phyloP scores from a whole-genome alignment of 2,113 vertebrate genomes.

The Okapia johnstoni region DNA sequence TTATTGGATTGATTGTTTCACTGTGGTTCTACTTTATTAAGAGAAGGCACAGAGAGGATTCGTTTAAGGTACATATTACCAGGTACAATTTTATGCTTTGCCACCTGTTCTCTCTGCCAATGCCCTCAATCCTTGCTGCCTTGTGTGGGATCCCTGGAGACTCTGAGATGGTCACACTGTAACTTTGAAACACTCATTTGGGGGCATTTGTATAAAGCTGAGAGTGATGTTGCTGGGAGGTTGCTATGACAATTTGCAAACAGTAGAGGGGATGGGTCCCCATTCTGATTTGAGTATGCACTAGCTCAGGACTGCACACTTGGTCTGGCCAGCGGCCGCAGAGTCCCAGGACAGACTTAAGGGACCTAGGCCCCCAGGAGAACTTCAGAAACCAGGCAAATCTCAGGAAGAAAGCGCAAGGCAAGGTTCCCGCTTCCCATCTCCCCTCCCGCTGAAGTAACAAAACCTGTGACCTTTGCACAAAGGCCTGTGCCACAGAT shows the following conservation, averaged over 20 bases:
- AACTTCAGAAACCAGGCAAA: not conserved
- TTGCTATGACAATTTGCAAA: constrained; percentile 59
- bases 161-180: not conserved
- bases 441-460: not conserved
- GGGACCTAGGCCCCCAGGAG: not conserved
- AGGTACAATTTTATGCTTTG: not conserved
- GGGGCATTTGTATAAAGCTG: not conserved
- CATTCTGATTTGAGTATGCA: not conserved
- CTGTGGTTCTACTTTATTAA: not conserved
- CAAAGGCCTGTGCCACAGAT: not conserved
- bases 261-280: not conserved
- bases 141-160: not conserved
- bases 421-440: not conserved
- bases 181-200: not conserved
- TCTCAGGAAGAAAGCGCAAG: not conserved
- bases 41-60: not conserved
- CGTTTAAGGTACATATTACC: not conserved
- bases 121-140: not conserved
- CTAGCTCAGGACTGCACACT: not conserved
- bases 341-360: not conserved
- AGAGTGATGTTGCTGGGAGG: not conserved
- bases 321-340: not conserved
- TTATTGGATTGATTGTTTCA: not conserved
- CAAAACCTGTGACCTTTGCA: constrained; percentile 26
- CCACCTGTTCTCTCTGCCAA: not conserved